phyloP scores from a whole-genome alignment of 2,797 vertebrate genomes.

The Allobates femoralis region DNA sequence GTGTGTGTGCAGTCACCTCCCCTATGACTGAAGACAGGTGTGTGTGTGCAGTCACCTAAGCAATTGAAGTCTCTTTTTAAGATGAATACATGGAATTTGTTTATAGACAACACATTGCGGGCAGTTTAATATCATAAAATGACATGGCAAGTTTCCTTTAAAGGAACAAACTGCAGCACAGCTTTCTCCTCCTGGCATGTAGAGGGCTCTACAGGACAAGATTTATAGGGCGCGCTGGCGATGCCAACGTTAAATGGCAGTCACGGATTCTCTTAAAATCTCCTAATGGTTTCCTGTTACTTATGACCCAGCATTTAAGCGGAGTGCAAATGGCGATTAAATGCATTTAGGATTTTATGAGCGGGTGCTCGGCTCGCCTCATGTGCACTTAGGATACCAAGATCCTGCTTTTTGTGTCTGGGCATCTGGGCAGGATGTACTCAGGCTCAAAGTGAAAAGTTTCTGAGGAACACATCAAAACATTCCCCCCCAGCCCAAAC shows the following conservation, averaged over 20 bases:
- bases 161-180: not conserved
- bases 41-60: no score
- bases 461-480: not conserved
- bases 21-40: no score
- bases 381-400: slow-evolving; percentile 52
- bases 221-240: not conserved
- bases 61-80: no score
- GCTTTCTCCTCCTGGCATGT: not conserved
- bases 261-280: slow-evolving; percentile 55
- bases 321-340: slow-evolving; percentile 49
- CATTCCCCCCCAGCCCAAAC: no score
- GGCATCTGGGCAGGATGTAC: slow-evolving; percentile 20
- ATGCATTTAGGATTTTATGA: slow-evolving; percentile 61
- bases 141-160: not conserved
- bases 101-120: no score
- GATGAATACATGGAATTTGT: no score
- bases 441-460: slow-evolving; percentile 31
- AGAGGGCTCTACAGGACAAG: not conserved
- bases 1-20: no score
- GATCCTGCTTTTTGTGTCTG: slow-evolving; percentile 26
- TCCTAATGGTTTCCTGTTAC: slow-evolving; percentile 61
- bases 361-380: slow-evolving; percentile 30
- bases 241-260: slow-evolving; percentile 59
- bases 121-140: no score
- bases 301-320: slow-evolving; percentile 45